Evolutionary conservation across 1,140 invertebrate species (phyloP).

Genomic region (Trachymyrmex septentrionalis): DNA sequence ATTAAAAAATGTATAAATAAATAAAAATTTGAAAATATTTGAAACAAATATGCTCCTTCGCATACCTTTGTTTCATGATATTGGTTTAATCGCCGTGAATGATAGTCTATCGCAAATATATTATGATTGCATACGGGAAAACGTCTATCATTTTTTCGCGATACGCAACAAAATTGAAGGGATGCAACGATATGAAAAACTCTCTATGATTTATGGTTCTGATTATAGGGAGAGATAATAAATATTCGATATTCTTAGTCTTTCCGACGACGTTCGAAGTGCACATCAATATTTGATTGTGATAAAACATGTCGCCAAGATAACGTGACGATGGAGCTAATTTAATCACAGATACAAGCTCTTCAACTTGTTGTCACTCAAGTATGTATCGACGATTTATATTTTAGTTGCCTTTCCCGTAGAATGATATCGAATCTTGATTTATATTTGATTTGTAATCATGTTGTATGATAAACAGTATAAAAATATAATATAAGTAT

Average conservation of each 20-base stretch:
- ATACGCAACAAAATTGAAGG: background rate
- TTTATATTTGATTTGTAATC: slow-evolving; percentile 4
- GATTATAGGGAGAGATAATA: background rate
- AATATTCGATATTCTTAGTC: background rate
- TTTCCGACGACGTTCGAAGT: slow-evolving; percentile 27
- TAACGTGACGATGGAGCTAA: slow-evolving; percentile 49
- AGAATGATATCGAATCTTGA: slow-evolving; percentile 13
- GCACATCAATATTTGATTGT: slow-evolving; percentile 70
- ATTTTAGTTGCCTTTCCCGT: slow-evolving; percentile 1
- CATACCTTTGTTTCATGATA: background rate
- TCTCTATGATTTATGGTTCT: background rate
- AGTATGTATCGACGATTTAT: slow-evolving; percentile 22
- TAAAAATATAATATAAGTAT: background rate
- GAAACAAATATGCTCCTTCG: background rate
- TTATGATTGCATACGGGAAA: background rate
- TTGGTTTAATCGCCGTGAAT: background rate
- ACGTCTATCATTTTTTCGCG: background rate
- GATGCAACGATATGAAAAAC: background rate
- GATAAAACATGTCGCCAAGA: slow-evolving; percentile 69
- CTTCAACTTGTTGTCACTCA: slow-evolving; percentile 21
- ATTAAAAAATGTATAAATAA: background rate
- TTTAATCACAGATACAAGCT: slow-evolving; percentile 42
- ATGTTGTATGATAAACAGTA: background rate
- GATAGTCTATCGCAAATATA: background rate
- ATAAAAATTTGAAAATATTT: no score